These are phyloP conservation scores for Capitulum mitella DNA, from an alignment of 2,888 invertebrate species.

Conservation along the genomic window DNA sequence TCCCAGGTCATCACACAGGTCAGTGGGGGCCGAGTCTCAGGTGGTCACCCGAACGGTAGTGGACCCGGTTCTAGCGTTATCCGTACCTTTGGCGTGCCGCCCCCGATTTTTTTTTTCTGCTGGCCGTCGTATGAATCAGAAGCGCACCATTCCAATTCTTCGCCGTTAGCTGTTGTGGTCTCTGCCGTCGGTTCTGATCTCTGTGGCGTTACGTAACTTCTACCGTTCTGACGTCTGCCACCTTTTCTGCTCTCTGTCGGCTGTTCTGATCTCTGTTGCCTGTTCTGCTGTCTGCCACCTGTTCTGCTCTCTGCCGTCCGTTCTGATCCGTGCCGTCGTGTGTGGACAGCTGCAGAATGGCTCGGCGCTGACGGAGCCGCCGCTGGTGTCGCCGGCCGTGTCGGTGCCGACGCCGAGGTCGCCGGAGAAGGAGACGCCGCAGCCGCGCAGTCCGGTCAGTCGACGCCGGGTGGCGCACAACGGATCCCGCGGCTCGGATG, in stretches of 20 bases:
- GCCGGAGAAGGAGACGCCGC: conserved; percentile 3
- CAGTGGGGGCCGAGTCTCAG: too few species aligned
- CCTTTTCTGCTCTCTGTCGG: not conserved
- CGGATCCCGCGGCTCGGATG: too few species aligned
- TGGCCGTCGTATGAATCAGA: too few species aligned
- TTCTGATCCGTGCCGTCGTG: not conserved
- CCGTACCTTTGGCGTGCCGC: too few species aligned
- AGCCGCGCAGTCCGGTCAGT: not conserved
- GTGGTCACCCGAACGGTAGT: too few species aligned
- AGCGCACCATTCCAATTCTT: too few species aligned
- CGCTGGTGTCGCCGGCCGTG: not conserved
- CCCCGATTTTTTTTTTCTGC: too few species aligned
- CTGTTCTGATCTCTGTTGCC: not conserved
- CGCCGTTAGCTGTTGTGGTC: too few species aligned
- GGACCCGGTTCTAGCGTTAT: too few species aligned
- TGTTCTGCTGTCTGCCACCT: not conserved
- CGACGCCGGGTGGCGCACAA: not conserved
- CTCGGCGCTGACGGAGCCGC: not conserved
- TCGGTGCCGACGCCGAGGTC: not conserved
- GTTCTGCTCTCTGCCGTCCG: not conserved
- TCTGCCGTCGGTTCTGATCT: too few species aligned
- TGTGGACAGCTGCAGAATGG: not conserved
- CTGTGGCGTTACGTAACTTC: too few species aligned
- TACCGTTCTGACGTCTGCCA: not conserved
- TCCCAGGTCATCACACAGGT: conserved; percentile 25